Evolutionary conservation across 1,140 invertebrate species (phyloP).

Genomic region (Lordiphosa collinella): DNA sequence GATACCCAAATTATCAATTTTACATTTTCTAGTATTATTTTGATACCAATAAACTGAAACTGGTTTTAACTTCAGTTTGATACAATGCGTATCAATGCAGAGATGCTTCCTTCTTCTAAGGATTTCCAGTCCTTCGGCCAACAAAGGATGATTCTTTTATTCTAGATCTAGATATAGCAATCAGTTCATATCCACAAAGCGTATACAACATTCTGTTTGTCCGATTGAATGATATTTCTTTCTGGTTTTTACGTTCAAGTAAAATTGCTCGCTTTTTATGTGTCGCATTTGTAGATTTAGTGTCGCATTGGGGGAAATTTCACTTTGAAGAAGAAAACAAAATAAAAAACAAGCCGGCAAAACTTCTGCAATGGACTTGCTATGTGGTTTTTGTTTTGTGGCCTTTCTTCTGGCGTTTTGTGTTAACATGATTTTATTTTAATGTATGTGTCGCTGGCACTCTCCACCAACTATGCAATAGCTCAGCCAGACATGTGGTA

Average conservation of each 20-base stretch:
- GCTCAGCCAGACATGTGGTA: not conserved
- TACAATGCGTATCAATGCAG: too few species aligned
- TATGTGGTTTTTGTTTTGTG: conserved; percentile 16
- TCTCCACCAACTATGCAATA: conserved; percentile 3
- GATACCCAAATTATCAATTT: too few species aligned
- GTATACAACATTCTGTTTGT: too few species aligned
- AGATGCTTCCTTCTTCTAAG: too few species aligned
- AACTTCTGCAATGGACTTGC: conserved; percentile 27
- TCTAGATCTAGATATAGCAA: too few species aligned
- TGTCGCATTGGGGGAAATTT: conserved; percentile 60
- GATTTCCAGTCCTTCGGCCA: too few species aligned
- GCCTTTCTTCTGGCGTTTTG: conserved; percentile 30
- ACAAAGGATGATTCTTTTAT: too few species aligned
- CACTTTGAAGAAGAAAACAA: conserved; percentile 53
- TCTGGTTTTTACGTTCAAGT: conserved; percentile 13
- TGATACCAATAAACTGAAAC: too few species aligned
- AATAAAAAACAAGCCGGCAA: conserved; percentile 38
- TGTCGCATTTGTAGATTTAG: conserved; percentile 49
- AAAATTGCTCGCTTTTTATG: conserved; percentile 36
- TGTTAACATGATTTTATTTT: conserved; percentile 70
- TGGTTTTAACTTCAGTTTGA: too few species aligned
- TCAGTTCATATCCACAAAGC: too few species aligned
- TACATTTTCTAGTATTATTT: too few species aligned
- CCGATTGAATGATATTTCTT: not conserved
- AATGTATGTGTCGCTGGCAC: conserved; percentile 31